Percentiles rank a stretch among this genome's conserved stretches.
phyloP scores from a whole-genome alignment of 2,113 vertebrate genomes.

The Xenopus tropicalis region DNA sequence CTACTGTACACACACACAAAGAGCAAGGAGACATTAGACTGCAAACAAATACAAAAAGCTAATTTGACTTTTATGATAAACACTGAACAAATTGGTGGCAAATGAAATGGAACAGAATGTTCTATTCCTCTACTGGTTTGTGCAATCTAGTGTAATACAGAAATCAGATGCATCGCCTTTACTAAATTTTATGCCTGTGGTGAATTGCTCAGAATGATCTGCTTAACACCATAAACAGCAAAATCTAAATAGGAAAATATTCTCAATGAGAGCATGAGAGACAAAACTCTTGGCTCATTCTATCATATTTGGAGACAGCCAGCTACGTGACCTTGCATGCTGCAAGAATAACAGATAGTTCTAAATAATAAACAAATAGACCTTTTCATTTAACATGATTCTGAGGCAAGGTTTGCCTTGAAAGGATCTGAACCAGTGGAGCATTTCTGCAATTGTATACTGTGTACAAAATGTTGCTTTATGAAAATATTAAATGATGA shows the following conservation, averaged over 20 bases:
- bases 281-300: conserved; percentile 8
- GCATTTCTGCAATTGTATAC: too few species aligned
- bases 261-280: conserved; percentile 5
- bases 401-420: too few species aligned
- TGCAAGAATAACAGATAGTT: conserved; percentile 11
- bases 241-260: background rate
- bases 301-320: conserved; percentile 8
- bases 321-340: conserved; percentile 18
- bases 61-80: too few species aligned
- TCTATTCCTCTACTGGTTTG: background rate
- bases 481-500: too few species aligned
- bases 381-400: conserved; percentile 37
- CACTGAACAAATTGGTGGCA: background rate
- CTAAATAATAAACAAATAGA: conserved; percentile 44
- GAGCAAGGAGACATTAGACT: too few species aligned
- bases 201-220: background rate
- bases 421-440: too few species aligned
- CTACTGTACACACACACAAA: too few species aligned
- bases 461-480: too few species aligned
- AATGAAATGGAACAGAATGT: background rate
- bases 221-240: background rate
- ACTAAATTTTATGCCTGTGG: background rate
- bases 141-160: background rate
- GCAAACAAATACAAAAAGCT: too few species aligned
- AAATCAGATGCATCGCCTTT: background rate